phyloP scores from a whole-genome alignment of 2,797 vertebrate genomes.

The Acanthopagrus latus region DNA sequence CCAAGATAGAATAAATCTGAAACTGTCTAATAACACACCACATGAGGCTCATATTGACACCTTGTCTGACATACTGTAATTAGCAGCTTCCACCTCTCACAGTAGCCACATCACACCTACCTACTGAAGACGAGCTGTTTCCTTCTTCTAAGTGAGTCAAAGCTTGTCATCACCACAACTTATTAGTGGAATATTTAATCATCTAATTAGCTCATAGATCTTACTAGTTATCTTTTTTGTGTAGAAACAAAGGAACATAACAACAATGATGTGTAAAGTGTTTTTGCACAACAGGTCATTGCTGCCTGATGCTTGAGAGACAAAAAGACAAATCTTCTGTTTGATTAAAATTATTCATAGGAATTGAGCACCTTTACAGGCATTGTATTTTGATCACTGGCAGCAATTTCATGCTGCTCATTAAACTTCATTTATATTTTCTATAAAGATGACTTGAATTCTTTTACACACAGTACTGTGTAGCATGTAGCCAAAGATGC shows the following conservation, averaged over 20 bases:
- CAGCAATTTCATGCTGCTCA: too few species aligned
- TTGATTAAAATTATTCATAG: neutral
- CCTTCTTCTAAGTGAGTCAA: constrained; percentile 59
- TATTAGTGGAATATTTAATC: constrained; percentile 33
- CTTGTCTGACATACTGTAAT: constrained; percentile 75
- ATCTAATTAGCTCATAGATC: constrained; percentile 42
- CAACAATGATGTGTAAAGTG: neutral
- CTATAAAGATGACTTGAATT: too few species aligned
- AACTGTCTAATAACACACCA: constrained; percentile 63
- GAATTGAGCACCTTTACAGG: neutral
- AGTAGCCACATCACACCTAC: constrained; percentile 58
- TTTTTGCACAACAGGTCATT: neutral
- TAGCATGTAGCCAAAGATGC: too few species aligned
- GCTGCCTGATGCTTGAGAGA: neutral
- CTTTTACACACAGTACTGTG: too few species aligned
- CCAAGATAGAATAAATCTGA: constrained; percentile 60
- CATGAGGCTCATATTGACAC: constrained; percentile 69
- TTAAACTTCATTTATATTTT: too few species aligned
- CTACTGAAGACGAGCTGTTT: constrained; percentile 33
- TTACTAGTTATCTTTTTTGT: constrained; percentile 10
- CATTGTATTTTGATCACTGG: too few species aligned
- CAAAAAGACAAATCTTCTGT: neutral
- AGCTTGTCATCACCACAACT: constrained; percentile 51
- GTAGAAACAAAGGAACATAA: neutral
- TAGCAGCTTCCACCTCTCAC: constrained; percentile 70